phyloP scores from a whole-genome alignment of 2,113 vertebrate genomes.

The Lophotis ruficrista region DNA sequence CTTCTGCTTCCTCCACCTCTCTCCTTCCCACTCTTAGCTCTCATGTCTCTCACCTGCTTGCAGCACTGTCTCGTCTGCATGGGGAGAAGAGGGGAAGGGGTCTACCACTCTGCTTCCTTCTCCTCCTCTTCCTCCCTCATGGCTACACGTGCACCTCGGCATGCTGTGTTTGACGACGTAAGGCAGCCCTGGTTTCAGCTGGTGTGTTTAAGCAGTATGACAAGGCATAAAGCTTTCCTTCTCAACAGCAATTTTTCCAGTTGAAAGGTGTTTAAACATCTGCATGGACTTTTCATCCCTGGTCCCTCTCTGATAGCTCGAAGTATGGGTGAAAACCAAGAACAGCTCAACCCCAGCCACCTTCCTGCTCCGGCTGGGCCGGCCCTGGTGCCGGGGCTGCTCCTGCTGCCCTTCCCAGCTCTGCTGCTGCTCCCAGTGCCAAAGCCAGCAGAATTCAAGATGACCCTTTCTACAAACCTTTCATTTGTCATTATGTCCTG shows the following conservation, averaged over 20 bases:
- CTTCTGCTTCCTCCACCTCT: background rate
- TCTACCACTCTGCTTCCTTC: background rate
- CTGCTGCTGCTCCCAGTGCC: fast-evolving
- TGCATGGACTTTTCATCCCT: background rate
- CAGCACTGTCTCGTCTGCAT: background rate
- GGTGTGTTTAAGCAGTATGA: background rate
- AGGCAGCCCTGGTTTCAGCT: fast-evolving
- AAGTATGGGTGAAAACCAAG: background rate
- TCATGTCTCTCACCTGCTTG: background rate
- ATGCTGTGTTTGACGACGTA: fast-evolving
- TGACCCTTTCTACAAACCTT: background rate
- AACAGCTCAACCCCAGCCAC: fast-evolving
- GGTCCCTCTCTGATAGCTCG: background rate
- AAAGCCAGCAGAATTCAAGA: background rate
- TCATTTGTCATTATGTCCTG: background rate
- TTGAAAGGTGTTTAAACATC: background rate
- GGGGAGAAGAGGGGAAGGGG: background rate
- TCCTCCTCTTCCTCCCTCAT: background rate
- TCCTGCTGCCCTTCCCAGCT: background rate
- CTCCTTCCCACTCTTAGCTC: background rate
- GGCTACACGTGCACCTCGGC: fast-evolving
- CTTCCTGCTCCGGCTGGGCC: background rate
- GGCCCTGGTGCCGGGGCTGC: background rate
- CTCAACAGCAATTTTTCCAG: background rate
- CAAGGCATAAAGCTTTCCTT: fast-evolving